Evolutionary conservation across 2,797 vertebrate species (phyloP).

Genomic region (Alfaro cultratus): DNA sequence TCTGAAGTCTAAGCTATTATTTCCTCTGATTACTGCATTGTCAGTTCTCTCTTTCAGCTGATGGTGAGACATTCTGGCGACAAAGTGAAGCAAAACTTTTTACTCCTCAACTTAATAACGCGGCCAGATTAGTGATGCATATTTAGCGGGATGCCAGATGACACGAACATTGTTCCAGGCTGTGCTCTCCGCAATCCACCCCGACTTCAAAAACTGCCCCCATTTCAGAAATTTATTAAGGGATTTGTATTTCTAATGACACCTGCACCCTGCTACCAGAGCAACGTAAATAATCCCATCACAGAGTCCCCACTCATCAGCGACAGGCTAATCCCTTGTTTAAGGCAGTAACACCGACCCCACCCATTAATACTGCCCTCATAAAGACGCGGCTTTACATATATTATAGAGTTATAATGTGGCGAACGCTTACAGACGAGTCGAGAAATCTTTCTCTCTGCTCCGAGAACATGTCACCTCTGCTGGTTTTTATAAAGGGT

Average conservation of each 20-base stretch:
- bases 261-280: conserved; percentile 82
- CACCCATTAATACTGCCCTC: conserved; percentile 83
- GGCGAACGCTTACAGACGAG: conserved; percentile 67
- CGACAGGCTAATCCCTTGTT: conserved; percentile 86
- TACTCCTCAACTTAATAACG: conserved; percentile 59
- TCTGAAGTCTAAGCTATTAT: conserved; percentile 59
- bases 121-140: conserved; percentile 72
- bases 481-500: conserved; percentile 68
- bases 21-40: conserved; percentile 67
- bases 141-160: conserved; percentile 68
- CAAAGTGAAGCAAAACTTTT: conserved; percentile 71
- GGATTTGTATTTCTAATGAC: conserved; percentile 87
- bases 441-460: conserved; percentile 62
- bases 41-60: conserved; percentile 49
- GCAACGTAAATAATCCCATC: conserved; percentile 87
- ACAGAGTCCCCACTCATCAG: conserved; percentile 81
- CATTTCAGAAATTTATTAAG: conserved; percentile 83
- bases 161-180: conserved; percentile 77
- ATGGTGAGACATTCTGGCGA: conserved; percentile 55
- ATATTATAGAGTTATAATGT: conserved; percentile 80
- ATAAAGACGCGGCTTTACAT: conserved; percentile 84
- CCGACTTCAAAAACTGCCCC: conserved; percentile 53
- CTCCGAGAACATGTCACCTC: conserved; percentile 76
- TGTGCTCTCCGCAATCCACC: conserved; percentile 49
- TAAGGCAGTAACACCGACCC: conserved; percentile 86